Base-by-base conservation (phyloP, 2,888 invertebrate species). In the Netelia inedita region DNA sequence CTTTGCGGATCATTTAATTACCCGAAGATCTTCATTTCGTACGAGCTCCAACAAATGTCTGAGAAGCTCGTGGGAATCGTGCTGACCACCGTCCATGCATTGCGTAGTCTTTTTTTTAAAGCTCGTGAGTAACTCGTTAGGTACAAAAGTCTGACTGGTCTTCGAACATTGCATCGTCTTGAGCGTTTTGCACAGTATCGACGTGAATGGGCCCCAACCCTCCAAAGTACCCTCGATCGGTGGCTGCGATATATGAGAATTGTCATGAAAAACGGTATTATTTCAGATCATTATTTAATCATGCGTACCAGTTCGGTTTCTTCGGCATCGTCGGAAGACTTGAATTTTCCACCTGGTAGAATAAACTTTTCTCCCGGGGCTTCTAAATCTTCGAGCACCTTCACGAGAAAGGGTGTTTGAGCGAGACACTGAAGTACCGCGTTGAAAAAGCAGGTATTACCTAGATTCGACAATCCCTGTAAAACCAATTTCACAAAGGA, bases 391-490 rank as follows among this genome's bases (percentile, higher is more conserved):
- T 96, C 95, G 73, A 97, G 94, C 68, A 97, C 96, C 91, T 95
- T 95, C 65, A 96, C 94, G 87, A 97, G 94, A 93, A 96, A 97
- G 0, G 98, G 98, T 2, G 98, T 98, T 93, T 97, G 97, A 1
- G 97, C 97, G 89, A 98, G 94, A 92, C 98, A 98, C 94, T 99
- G 99, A 95, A 99, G 96, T 9, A 99, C 98, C 35, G 99, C 98
- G 95, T 99, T 99, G 93, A 99, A 98, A 94, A 98, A 99, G 93
- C 99, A 99, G 0, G 99, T 99, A 93, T 99, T 99, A 69, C 99
- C 99, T 92, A 99, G 94, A 94, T 99, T 99, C 72, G 95, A 95
- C 59, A 99, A 94, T 0, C 99, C 99, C 94, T 98, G 16, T 55
- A 55, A 50, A 69, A 69, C 16, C n/a, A 55, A 23, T 53, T n/a